Conservation (phyloP, 2,113 vertebrate genomes). For the Abramis brama region DNA sequence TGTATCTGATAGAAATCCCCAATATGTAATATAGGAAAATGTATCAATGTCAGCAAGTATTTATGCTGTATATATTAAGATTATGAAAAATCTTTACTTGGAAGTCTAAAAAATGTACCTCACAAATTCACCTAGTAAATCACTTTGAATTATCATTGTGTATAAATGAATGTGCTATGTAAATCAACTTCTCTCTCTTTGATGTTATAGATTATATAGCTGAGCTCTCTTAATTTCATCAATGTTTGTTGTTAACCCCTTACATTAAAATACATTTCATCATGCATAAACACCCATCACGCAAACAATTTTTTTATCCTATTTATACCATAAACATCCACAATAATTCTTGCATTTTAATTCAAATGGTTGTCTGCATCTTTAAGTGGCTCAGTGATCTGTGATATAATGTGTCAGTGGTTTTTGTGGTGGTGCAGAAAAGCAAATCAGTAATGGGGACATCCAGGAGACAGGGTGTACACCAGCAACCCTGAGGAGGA, state of each 20-base stretch:
- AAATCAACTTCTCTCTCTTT: neutral
- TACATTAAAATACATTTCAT: neutral
- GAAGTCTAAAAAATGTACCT: neutral
- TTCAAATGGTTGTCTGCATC: neutral
- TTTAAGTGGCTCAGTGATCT: conserved; percentile 37
- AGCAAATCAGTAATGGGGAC: conserved; percentile 54
- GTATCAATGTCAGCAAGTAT: neutral
- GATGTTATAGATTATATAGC: neutral
- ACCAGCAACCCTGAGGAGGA: conserved; percentile 44
- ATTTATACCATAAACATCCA: neutral
- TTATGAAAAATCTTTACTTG: neutral
- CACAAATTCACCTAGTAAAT: neutral
- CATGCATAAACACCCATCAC: neutral
- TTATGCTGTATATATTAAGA: no score
- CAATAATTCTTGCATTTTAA: conserved; percentile 7
- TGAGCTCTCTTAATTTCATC: neutral
- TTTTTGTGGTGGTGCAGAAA: conserved; percentile 39
- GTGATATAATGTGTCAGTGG: conserved; percentile 44
- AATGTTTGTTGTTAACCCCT: neutral
- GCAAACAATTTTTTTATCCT: neutral
- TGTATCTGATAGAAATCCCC: neutral
- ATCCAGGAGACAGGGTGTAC: conserved; percentile 42
- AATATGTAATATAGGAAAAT: neutral
- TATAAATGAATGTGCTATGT: neutral
- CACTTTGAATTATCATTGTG: neutral